Base-by-base conservation (phyloP, 1,140 invertebrate genomes). In the Anastatus disparis region DNA sequence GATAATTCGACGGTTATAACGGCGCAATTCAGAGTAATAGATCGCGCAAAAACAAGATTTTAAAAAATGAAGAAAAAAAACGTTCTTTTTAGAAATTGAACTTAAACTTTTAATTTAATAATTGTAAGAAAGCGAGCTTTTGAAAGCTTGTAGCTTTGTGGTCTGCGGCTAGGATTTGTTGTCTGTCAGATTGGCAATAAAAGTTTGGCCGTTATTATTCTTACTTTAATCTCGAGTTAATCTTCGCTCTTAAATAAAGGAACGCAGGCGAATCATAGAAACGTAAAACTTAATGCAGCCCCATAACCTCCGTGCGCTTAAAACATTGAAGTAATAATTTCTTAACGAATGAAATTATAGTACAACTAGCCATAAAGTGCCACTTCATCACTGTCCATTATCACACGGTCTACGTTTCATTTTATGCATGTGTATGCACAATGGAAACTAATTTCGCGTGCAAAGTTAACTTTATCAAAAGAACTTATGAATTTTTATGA, bases 51-150 rank as follows among this genome's bases (percentile, higher is more conserved):
- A 24, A 15, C 15, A 22, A 44, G 22, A n/a, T n/a, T n/a, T n/a
- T n/a, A n/a, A n/a, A n/a, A n/a, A n/a, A n/a, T n/a, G n/a, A n/a
- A n/a, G n/a, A n/a, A n/a, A n/a, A n/a, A n/a, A n/a, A n/a, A n/a
- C n/a, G n/a, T n/a, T n/a, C n/a, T n/a, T n/a, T n/a, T n/a, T n/a
- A n/a, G n/a, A 8, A 61, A 24, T 31, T 61, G 9, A 61, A 29
- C 44, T 62, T 48, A 50, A 24, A 62, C n/a, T 62, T n/a, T 62
- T 62, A 62, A 62, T 62, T 62, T 31, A 62, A 50, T 62, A 62
- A 35, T 20, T 17, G 15, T 17, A n/a, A n/a, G n/a, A n/a, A n/a
- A n/a, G n/a, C n/a, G n/a, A n/a, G n/a, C n/a, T n/a, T n/a, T n/a
- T n/a, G n/a, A n/a, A n/a, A n/a, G n/a, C n/a, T n/a, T n/a, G n/a